Base-by-base conservation (phyloP, 2,113 vertebrate species). In the Hyaena hyaena region DNA sequence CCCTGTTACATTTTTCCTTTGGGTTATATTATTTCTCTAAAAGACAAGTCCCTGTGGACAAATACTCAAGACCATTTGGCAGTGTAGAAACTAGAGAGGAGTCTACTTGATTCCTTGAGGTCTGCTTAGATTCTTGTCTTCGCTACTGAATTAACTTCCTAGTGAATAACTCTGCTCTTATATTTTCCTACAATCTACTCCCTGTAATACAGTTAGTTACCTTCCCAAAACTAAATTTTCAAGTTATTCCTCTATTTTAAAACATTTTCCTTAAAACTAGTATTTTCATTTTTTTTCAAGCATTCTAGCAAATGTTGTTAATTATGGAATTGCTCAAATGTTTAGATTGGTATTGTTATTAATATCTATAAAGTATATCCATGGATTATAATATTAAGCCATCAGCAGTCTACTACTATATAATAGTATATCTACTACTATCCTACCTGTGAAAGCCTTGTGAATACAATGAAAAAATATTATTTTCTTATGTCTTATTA, bases 21-120 rank as follows among this genome's bases (percentile, higher is more conserved):
- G 48, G n/a, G 50, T 87, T 24, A 66, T 35, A 45, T 23, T 53
- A 61, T 39, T 95, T 84, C 45, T 90, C 85, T 90, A 79, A 53
- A 39, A 68, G 48, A 73, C 35, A 23, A 26, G 65, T 55, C 65
- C 65, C n/a, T 76, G 6, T 65, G 48, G 73, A 86, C 43, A 71
- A 24, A 93, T 26, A 19, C 33, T 53, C 4, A 17, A 58, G 24
- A 87, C 68, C 26, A 1, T 48, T 63, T 83, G 55, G 15, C 26
- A 5, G 17, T 53, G 3, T 6, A 48, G 35, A 92, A 65, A 23
- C 17, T n/a, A 63, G 33, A 21, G 10, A 12, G 26, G 68, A 43
- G 48, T 45, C 48, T 26, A 4, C 53, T 48, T 81, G 58, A 43
- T 79, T 87, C 16, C 45, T 48, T 61, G 45, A 88, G 53, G 76